Conservation (phyloP, 2,888 invertebrate species). For the Luffia ferchaultella region DNA sequence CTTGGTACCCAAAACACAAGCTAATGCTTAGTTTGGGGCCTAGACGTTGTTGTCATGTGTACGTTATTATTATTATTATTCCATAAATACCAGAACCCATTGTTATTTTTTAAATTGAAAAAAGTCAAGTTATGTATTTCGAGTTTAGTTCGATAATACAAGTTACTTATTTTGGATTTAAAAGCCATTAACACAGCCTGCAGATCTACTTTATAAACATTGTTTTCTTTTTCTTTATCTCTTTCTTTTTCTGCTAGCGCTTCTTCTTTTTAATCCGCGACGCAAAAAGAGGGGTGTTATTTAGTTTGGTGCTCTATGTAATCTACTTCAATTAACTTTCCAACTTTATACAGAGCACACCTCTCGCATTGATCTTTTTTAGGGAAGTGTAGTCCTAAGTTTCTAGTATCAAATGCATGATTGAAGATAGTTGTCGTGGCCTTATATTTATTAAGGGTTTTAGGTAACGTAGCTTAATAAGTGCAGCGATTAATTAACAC, state of each 20-base stretch:
- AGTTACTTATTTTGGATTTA: slow-evolving; percentile 9
- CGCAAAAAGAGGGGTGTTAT: too few species aligned
- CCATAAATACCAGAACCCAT: slow-evolving; percentile 15
- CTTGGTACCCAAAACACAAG: too few species aligned
- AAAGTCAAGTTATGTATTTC: slow-evolving; percentile 11
- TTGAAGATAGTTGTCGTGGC: too few species aligned
- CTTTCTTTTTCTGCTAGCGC: slow-evolving; percentile 12
- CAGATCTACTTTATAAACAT: slow-evolving; percentile 12
- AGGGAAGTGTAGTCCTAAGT: slow-evolving; percentile 1
- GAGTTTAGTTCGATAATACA: slow-evolving; percentile 15
- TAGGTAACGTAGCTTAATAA: too few species aligned
- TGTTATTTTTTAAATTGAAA: slow-evolving; percentile 10
- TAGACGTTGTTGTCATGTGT: too few species aligned
- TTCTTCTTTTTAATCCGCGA: slow-evolving; percentile 12
- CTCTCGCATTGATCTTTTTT: slow-evolving; percentile 7
- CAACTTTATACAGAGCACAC: slow-evolving; percentile 7
- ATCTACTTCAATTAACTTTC: slow-evolving; percentile 1
- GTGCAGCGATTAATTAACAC: too few species aligned
- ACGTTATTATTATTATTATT: too few species aligned
- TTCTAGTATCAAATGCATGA: slow-evolving; percentile 5
- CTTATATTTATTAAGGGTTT: too few species aligned
- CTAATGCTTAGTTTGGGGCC: too few species aligned
- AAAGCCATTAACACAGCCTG: slow-evolving; percentile 12
- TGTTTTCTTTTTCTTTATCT: slow-evolving; percentile 9
- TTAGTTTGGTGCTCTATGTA: slow-evolving; percentile 5